Evolutionary conservation across 2,113 vertebrate genomes (phyloP).

Genomic region (Apteryx mantelli): DNA sequence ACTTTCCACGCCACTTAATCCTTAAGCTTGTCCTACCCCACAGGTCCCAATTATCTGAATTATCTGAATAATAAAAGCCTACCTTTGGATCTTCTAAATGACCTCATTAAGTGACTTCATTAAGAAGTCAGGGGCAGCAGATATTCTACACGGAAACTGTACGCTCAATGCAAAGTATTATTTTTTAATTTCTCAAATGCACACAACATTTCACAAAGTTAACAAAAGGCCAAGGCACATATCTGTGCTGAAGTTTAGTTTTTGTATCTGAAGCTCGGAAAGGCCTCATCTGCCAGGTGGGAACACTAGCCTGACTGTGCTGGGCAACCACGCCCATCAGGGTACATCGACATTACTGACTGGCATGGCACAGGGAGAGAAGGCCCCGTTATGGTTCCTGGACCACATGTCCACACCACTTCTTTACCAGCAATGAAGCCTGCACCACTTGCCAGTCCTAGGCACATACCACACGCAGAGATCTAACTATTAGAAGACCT

Average conservation of each 20-base stretch:
- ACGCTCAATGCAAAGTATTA: neutral
- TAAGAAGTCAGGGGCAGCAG: neutral
- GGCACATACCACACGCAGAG: neutral
- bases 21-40: neutral
- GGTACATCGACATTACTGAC: neutral
- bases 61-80: neutral
- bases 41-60: neutral
- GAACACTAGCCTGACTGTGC: neutral
- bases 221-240: too few relatives aligned
- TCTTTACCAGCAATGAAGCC: neutral
- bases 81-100: neutral
- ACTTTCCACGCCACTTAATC: neutral
- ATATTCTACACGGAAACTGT: neutral
- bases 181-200: neutral
- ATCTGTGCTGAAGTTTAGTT: neutral
- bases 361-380: neutral
- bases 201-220: neutral
- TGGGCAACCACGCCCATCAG: accelerated
- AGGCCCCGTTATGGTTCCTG: neutral
- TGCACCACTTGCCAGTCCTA: neutral
- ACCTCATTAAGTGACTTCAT: neutral
- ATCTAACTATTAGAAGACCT: accelerated
- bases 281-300: neutral
- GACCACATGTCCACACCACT: neutral
- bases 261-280: neutral